phyloP scores from a whole-genome alignment of 2,888 invertebrate genomes.

The Protophormia terraenovae region DNA sequence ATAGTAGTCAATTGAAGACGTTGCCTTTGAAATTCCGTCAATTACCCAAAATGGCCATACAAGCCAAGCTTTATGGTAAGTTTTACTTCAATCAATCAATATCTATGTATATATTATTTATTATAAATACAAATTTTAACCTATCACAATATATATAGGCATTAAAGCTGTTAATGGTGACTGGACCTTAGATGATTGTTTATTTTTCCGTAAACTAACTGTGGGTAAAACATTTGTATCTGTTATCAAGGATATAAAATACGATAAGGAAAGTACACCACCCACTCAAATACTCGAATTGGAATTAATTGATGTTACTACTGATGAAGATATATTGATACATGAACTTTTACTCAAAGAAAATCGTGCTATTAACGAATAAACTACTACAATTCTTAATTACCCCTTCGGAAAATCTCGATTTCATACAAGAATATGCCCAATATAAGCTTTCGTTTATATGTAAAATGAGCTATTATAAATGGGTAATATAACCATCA shows the following conservation, averaged over 20 bases:
- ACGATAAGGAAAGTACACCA: constrained; percentile 85
- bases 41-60: constrained; percentile 86
- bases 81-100: constrained; percentile 3
- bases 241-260: constrained; percentile 84
- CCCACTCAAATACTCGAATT: constrained; percentile 86
- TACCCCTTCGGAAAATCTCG: not conserved
- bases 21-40: constrained; percentile 83
- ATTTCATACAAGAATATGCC: not conserved
- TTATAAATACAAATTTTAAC: constrained; percentile 1
- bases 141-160: constrained; percentile 76
- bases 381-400: not conserved
- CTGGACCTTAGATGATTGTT: constrained; percentile 85
- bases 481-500: not conserved
- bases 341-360: constrained; percentile 85
- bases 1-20: constrained; percentile 83
- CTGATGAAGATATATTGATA: constrained; percentile 86
- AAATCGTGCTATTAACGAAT: constrained; percentile 82
- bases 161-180: constrained; percentile 82
- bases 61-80: constrained; percentile 85
- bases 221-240: constrained; percentile 88
- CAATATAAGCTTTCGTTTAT: not conserved
- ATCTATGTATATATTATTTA: not conserved
- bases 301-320: constrained; percentile 87
- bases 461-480: not conserved
- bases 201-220: constrained; percentile 87